A percentile compares a stretch with the other conserved stretches of the same genome.
Evolutionary conservation across 2,797 vertebrate species (phyloP).

Genomic region (Phrynocephalus forsythii): DNA sequence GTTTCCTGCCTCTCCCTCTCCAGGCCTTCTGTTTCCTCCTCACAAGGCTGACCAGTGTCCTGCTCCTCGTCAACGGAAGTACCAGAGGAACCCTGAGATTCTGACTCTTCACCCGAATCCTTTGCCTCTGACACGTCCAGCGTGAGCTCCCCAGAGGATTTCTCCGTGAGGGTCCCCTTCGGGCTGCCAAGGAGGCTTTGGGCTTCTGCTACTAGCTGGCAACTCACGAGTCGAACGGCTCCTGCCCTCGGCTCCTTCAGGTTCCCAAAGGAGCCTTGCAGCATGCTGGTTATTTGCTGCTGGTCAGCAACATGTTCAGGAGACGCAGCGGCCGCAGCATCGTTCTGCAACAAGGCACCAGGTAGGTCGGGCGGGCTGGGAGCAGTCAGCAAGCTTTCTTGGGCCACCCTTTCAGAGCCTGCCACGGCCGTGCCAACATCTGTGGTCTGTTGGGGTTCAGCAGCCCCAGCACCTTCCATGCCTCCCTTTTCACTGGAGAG

Average conservation of each 20-base stretch:
- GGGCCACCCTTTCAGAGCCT: neutral
- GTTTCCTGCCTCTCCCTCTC: neutral
- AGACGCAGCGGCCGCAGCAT: neutral
- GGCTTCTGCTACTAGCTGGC: conserved; percentile 20
- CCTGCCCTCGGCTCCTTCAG: conserved; percentile 26
- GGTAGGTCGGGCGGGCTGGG: conserved; percentile 21
- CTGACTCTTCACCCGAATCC: neutral
- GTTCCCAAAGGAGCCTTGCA: conserved; percentile 60
- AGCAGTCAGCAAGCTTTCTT: neutral
- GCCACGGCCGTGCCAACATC: rapidly evolving
- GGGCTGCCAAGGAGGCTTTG: conserved; percentile 25
- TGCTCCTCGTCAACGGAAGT: rapidly evolving
- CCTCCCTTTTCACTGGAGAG: neutral
- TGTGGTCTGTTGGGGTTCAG: neutral
- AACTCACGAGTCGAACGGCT: neutral
- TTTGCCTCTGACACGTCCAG: neutral
- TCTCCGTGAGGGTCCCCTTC: neutral
- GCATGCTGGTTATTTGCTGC: conserved; percentile 30
- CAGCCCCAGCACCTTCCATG: rapidly evolving
- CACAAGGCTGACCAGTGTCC: rapidly evolving
- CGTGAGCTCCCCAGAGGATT: neutral
- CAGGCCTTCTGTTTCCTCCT: neutral
- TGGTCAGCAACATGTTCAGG: neutral
- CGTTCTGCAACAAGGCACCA: conserved; percentile 57
- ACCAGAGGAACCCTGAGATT: rapidly evolving